These are phyloP conservation scores for Leptinotarsa juncta DNA, from an alignment of 2,888 invertebrate genomes.

Conservation along the genomic window DNA sequence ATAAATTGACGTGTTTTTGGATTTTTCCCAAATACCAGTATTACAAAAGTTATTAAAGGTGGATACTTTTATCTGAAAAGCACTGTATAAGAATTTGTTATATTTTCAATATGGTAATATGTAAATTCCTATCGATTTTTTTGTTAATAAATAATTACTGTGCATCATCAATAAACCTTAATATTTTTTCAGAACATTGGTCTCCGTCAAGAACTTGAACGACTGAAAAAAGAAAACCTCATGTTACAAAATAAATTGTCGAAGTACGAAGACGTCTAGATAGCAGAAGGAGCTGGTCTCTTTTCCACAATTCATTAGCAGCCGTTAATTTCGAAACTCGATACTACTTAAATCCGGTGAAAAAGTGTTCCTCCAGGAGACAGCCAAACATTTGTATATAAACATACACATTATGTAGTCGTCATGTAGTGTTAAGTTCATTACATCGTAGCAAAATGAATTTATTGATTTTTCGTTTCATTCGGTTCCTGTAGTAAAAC, in stretches of 20 bases:
- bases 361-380: conserved; percentile 61
- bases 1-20: too few species aligned
- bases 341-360: conserved; percentile 44
- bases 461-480: conserved; percentile 28
- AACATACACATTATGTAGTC: conserved; percentile 65
- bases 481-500: conserved; percentile 24
- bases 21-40: too few species aligned
- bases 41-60: too few species aligned
- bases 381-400: conserved; percentile 67
- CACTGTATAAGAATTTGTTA: too few species aligned
- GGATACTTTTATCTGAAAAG: too few species aligned
- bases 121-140: too few species aligned
- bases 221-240: conserved; percentile 92
- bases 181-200: conserved; percentile 80
- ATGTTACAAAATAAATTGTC: conserved; percentile 89
- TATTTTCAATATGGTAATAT: too few species aligned
- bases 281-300: conserved; percentile 49
- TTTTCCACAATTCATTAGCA: conserved; percentile 49
- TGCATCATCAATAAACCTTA: not conserved
- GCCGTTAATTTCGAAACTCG: conserved; percentile 36
- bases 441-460: conserved; percentile 53
- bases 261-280: conserved; percentile 87
- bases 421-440: conserved; percentile 65
- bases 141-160: not conserved
- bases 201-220: conserved; percentile 89